phyloP scores from a whole-genome alignment of 1,140 invertebrate species.

The Oryctes rhinoceros region DNA sequence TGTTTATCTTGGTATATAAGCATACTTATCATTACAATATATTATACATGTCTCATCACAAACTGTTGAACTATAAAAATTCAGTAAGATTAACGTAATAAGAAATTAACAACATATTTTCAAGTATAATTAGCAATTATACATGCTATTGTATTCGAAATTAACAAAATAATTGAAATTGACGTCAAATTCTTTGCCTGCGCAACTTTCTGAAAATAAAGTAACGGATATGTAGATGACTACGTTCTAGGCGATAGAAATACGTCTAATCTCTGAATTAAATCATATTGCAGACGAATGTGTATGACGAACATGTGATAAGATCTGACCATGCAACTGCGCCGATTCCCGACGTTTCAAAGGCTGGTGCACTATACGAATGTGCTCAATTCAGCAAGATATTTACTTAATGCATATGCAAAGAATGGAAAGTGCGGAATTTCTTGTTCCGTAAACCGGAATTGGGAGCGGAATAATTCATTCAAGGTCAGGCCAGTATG shows the following conservation, averaged over 20 bases:
- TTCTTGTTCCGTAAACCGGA: neutral
- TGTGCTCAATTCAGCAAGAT: neutral
- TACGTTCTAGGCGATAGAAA: neutral
- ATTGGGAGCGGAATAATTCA: constrained; percentile 11
- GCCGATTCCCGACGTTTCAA: neutral
- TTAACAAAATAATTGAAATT: too few relatives aligned
- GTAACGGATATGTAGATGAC: neutral
- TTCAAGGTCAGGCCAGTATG: neutral
- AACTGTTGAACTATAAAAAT: too few relatives aligned
- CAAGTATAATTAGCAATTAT: too few relatives aligned
- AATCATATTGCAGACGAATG: neutral
- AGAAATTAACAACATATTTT: too few relatives aligned
- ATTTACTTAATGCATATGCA: constrained; percentile 11
- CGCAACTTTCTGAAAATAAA: neutral
- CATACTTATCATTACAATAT: too few relatives aligned
- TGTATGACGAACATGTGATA: too few relatives aligned
- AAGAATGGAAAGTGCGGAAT: neutral
- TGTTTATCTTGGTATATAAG: too few relatives aligned
- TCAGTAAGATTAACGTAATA: too few relatives aligned
- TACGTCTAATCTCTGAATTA: neutral
- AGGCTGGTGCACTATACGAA: neutral
- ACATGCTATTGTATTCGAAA: too few relatives aligned
- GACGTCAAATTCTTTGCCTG: too few relatives aligned
- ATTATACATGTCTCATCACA: too few relatives aligned
- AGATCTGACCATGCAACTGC: neutral